Conservation (phyloP, 92 coral and sea anemone species). For the Porites cylindrica region DNA sequence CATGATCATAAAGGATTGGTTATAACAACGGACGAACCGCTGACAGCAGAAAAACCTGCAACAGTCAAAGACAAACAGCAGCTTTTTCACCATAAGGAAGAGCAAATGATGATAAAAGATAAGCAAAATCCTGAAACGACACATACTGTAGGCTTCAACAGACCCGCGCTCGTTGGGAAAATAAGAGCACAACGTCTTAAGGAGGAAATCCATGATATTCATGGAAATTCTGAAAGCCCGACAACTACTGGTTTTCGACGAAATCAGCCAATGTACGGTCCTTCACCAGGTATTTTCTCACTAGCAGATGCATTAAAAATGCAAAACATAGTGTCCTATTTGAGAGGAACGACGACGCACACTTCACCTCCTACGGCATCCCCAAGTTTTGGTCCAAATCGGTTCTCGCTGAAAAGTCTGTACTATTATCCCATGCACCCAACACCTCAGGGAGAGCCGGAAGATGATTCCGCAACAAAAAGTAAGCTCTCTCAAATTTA, state of each 20-base stretch:
- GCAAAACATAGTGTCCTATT: conserved; percentile 30
- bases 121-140: not conserved
- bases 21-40: not conserved
- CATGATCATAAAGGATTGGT: not conserved
- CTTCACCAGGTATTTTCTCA: conserved; percentile 12
- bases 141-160: not conserved
- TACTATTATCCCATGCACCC: conserved; percentile 46
- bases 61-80: not conserved
- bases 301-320: conserved; percentile 14
- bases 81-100: not conserved
- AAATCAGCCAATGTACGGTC: conserved; percentile 4
- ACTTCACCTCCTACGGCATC: conserved; percentile 28
- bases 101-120: not conserved
- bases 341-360: conserved; percentile 19
- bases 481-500: not conserved
- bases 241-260: conserved; percentile 27
- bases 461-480: not conserved
- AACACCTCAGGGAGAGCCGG: conserved; percentile 44
- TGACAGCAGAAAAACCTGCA: not conserved
- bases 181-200: not conserved
- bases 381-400: not conserved
- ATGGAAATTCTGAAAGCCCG: not conserved
- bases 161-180: not conserved
- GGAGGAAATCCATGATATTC: not conserved
- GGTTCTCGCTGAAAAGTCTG: conserved; percentile 33